Percentiles rank a stretch among this genome's conserved stretches.
These are phyloP conservation scores for Corythucha ciliata DNA, from an alignment of 2,888 invertebrate genomes.

Conservation along the genomic window DNA sequence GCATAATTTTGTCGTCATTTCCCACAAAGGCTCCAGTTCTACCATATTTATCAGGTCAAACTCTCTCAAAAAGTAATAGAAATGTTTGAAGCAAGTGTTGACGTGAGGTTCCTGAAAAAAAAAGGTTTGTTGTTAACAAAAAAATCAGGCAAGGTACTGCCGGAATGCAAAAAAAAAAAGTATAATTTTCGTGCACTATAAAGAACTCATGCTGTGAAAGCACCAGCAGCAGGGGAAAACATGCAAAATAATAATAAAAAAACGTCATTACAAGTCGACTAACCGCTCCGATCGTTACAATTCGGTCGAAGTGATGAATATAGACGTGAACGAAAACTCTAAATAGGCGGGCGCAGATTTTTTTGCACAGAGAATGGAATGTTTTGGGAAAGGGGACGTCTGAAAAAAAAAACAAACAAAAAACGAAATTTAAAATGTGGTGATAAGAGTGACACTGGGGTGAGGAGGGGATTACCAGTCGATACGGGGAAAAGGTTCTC, in stretches of 20 bases:
- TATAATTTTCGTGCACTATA: too few species aligned
- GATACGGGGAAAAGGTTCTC: conserved; percentile 76
- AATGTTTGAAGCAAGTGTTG: conserved; percentile 90
- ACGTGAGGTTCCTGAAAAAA: conserved; percentile 73
- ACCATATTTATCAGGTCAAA: conserved; percentile 72
- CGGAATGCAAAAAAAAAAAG: conserved; percentile 31
- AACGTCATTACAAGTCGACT: conserved; percentile 41
- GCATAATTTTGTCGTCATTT: conserved; percentile 65
- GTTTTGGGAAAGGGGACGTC: conserved; percentile 82
- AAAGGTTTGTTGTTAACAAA: conserved; percentile 16
- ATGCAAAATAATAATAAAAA: background rate
- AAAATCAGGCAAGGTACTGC: background rate
- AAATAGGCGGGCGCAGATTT: conserved; percentile 78
- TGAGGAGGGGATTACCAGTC: conserved; percentile 50
- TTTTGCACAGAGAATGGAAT: conserved; percentile 67
- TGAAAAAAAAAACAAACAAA: conserved; percentile 39
- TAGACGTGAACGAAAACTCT: conserved; percentile 89
- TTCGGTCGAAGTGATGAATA: conserved; percentile 86
- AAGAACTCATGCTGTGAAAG: conserved; percentile 8
- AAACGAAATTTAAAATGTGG: too few species aligned
- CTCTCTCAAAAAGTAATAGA: conserved; percentile 83
- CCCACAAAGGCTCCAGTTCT: conserved; percentile 73
- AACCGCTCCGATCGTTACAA: conserved; percentile 78
- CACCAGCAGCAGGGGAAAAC: background rate
- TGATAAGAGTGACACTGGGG: too few species aligned